Base-by-base conservation (phyloP, 1,140 invertebrate species). In the Patella vulgata region DNA sequence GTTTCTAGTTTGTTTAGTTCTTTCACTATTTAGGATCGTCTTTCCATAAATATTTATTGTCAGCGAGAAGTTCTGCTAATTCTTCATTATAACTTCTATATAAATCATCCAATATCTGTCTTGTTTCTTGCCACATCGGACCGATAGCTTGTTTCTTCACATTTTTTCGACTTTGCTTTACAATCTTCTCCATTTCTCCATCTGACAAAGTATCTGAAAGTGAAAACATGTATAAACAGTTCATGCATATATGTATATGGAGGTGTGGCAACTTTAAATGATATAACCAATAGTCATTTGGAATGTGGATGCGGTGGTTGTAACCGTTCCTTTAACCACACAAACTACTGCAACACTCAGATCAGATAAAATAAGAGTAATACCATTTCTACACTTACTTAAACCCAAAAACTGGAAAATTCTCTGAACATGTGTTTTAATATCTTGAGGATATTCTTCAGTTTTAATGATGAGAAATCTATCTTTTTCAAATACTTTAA, bases 401-500 rank as follows among this genome's bases (percentile, higher is more conserved):
- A 74, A 21, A n/a, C 50, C 90, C 1, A 86, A 87, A 59, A 87
- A 83, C 59, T 78, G 89, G 48, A 89, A 89, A 1, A 81, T 86
- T 77, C 90, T 89, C 70, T 89, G 88, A 21, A 95, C 82, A 53
- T 90, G 90, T 86, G 93, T 93, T 80, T 93, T 93, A 50, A 92
- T 92, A 83, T 92, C 92, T 79, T 93, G 92, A 90, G 65, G 90
- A 88, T 19, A 92, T 88, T 27, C 93, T 92, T 87, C 94, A 92
- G 25, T 94, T 82, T 84, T 94, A 91, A 52, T 91, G 91, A 78
- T 91, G 9, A 71, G 47, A 31, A 78, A 62, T 55, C 71, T 69
- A 2, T 64, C 52, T 40, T 51, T 55, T 4, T 69, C 60, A 42
- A 78, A 78, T 8, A 78, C 71, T 27, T 66, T 53, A 0, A 73